Conservation (phyloP, 2,888 invertebrate genomes). For the Amiota minor region DNA sequence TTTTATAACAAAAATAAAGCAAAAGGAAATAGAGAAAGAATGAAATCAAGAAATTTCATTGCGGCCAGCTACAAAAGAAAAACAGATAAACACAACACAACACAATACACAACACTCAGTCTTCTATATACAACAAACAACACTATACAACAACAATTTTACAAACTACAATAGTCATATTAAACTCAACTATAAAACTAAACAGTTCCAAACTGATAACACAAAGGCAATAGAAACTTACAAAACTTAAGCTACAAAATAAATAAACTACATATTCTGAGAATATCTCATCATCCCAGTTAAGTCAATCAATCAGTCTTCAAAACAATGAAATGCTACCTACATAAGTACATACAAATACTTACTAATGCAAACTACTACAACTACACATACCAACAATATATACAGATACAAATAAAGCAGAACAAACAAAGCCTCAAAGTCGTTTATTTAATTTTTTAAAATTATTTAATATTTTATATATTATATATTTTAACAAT, state of each 20-base stretch:
- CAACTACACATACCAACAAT: slow-evolving; percentile 42
- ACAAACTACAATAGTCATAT: slow-evolving; percentile 31
- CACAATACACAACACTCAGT: slow-evolving; percentile 27
- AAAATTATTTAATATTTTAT: neutral
- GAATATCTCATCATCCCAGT: too few relatives aligned
- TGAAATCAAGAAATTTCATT: neutral
- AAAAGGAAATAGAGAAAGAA: neutral
- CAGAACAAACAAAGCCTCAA: slow-evolving; percentile 18
- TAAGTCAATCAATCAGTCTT: too few relatives aligned
- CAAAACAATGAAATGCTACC: too few relatives aligned
- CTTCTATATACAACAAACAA: slow-evolving; percentile 10
- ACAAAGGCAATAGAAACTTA: slow-evolving; percentile 53
- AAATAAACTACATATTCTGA: too few relatives aligned
- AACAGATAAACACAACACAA: slow-evolving; percentile 32
- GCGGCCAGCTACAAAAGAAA: slow-evolving; percentile 14
- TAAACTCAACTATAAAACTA: slow-evolving; percentile 51
- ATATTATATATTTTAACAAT: slow-evolving; percentile 5
- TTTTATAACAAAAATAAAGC: slow-evolving; percentile 38
- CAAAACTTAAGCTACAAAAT: too few relatives aligned
- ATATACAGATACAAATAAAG: slow-evolving; percentile 31
- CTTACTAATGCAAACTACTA: slow-evolving; percentile 49
- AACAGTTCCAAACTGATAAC: slow-evolving; percentile 57
- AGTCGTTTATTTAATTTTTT: neutral
- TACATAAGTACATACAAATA: slow-evolving; percentile 43
- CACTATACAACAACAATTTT: slow-evolving; percentile 35